Base-by-base conservation (phyloP, 2,113 vertebrate species). In the Rattus rattus region DNA sequence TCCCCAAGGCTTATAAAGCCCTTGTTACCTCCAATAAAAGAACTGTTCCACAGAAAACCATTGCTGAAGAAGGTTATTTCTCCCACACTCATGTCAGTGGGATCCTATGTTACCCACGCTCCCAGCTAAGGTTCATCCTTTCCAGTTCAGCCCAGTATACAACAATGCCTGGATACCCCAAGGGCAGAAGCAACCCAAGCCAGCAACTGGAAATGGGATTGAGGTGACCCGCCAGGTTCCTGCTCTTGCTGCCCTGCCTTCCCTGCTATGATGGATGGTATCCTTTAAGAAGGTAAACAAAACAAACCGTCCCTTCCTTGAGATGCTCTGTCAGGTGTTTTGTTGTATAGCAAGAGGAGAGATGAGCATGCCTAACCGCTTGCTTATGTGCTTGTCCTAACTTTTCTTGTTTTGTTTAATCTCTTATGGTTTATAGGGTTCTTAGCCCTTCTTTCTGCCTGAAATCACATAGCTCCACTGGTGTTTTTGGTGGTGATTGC, bases 331-430 rank as follows among this genome's bases (percentile, higher is more conserved):
- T 11, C 17, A 20, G 17, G 9, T 47, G 39, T 67, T 67, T 67
- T 47, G 39, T 20, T 65, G 61, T 56, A 67, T 4, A 47, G 36
- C 39, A 47, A 47, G 61, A 65, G 16, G 43, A 86, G 43, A 33
- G 17, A 49, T 1, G 8, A 49, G 28, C 1, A 3, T 7, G 33
- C 28, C 85, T 94, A 81, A 49, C 36, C 84, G 17, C 76, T 69
- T 72, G 11, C 54, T 86, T 36, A 20, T 52, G 36, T 43, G 84
- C n/a, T 72, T 94, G 73, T 20, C 17, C 52, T 19, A 52, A 4
- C 85, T 95, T 88, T 93, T 95, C 73, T 72, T 43, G 67, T 4
- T 24, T 24, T 95, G 7, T 89, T 92, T 96, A n/a, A 28, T 39
- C 67, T 84, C 75, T 76, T 39, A 77, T 20, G n/a, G 63, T 73